These are phyloP conservation scores for Nephrotoma flavescens DNA, from an alignment of 2,888 invertebrate genomes.

Conservation along the genomic window DNA sequence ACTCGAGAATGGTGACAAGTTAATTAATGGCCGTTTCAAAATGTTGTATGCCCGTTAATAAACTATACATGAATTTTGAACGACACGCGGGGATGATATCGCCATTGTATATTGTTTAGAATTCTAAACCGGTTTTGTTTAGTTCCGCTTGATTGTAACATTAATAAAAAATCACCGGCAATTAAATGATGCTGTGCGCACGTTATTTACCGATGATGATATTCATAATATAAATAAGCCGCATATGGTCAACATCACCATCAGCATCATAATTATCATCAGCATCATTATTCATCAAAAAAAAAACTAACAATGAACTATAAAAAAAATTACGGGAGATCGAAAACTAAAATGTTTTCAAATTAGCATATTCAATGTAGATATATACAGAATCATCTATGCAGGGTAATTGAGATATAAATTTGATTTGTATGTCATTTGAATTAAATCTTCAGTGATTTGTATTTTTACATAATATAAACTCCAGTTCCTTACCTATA, in stretches of 20 bases:
- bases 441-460: neutral
- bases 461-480: neutral
- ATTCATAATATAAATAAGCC: neutral
- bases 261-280: neutral
- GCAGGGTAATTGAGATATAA: neutral
- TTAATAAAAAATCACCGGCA: neutral
- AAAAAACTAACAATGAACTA: neutral
- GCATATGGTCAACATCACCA: neutral
- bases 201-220: neutral
- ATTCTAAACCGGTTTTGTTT: neutral
- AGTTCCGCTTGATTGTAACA: neutral
- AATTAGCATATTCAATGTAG: neutral
- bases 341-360: neutral
- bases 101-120: neutral
- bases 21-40: too few species aligned
- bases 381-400: neutral
- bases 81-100: neutral
- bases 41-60: too few species aligned
- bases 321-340: neutral
- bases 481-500: neutral
- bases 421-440: neutral
- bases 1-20: too few species aligned
- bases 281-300: neutral
- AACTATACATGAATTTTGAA: too few species aligned
- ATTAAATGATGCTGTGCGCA: neutral